Evolutionary conservation across 2,888 invertebrate genomes (phyloP), one percentile per base, ranked within the genome.

Genomic region (Ornithoptera priamus): DNA sequence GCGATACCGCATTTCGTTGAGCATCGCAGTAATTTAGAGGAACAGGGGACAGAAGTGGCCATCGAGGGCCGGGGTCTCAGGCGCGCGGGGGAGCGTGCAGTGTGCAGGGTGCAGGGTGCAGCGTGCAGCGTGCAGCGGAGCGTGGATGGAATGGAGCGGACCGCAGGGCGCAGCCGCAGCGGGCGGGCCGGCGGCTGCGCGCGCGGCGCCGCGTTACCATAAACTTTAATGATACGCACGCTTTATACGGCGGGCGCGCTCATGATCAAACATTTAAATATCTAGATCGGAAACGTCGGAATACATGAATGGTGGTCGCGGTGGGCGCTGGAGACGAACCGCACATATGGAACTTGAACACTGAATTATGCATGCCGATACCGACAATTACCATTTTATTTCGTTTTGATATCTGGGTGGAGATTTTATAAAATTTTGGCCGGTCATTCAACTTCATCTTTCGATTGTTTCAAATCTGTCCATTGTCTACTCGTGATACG

Each of bases 341-440:
- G 79, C 80, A 80, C 81, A 79, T 78, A 78, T 77, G 78, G 77
- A 76, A 79, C 74, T 75, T 78, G 77, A 80, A 81, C 79, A 79
- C 84, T 89, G 85, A 85, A 88, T 90, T 75, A 90, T 90, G 85
- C 85, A 89, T 78, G 69, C 72, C 76, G 74, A 79, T 83, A 77
- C 77, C 85, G 84, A 76, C 73, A 74, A 85, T 88, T 86, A 82
- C 77, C 81, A 86, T 88, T 85, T 86, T 85, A 82, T 81, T 78
- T 75, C 78, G 72, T 76, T 82, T 84, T 80, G 76, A 86, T 82
- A 89, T 86, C 85, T 88, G 83, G 88, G 87, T 85, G 82, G 80
- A 77, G 85, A 82, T 84, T 80, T 77, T 86, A 73, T 86, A 85
- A 89, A 85, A 90, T 85, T 84, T 86, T 86, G 86, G 88, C 76